Base-by-base conservation (phyloP, 2,888 invertebrate species). In the Nasonia oneida region DNA sequence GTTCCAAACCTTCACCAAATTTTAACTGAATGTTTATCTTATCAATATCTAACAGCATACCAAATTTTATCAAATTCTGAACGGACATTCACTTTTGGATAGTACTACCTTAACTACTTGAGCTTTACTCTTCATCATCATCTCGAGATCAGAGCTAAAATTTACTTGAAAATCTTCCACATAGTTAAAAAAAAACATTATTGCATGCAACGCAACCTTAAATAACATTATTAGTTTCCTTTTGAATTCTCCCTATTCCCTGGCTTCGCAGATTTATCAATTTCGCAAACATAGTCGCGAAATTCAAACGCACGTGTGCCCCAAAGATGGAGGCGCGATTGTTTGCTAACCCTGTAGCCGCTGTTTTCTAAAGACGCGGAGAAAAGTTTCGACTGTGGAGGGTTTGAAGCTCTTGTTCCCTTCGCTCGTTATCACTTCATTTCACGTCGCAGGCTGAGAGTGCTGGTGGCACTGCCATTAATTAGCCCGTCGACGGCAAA, bases 231-330 rank as follows among this genome's bases (percentile, higher is more conserved):
- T 64, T 39, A 33, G 70, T 61, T 6, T 33, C 70, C 42, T 50
- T 53, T 42, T 42, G 6, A 42, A 42, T 14, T 33, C 76, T n/a
- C 33, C 47, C 5, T 79, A 23, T 3, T 23, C 42, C 23, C 47
- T 61, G 57, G 76, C 37, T 57, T 23, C 73, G 73, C 47, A 71
- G 78, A 83, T 83, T 83, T 78, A 74, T 83, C 78, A 83, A 83
- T 79, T 83, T 83, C 83, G 73, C 78, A 73, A 83, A 64, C 78
- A 29, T 29, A 74, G 61, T 83, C 67, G 70, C 42, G 29, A 73
- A 83, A 83, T 83, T 83, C 83, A 83, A 83, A 83, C 39, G 78
- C 83, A 79, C 83, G 83, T 79, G 78, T 76, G 57, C 83, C 53
- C 50, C 39, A 50, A 67, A 82, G 42, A 82, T 67, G 50, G 53